These are phyloP conservation scores for Gallirallus australis DNA, from an alignment of 2,797 vertebrate species.

Conservation along the genomic window DNA sequence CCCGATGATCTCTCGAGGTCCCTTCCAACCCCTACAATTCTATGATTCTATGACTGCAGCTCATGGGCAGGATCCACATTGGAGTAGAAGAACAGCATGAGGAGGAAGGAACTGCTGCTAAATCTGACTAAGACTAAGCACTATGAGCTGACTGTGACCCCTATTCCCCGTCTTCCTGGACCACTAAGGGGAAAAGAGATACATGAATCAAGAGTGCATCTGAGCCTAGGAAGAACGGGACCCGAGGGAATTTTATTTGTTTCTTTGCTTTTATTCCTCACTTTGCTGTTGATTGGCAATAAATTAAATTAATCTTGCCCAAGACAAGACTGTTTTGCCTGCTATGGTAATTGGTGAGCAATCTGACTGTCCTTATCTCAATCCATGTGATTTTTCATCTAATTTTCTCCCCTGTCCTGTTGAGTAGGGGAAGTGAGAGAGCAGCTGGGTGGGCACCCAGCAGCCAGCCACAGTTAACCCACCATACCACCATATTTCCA, in stretches of 20 bases:
- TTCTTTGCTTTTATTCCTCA: neutral
- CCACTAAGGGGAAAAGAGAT: rapidly evolving
- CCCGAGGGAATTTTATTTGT: neutral
- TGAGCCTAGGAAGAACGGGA: neutral
- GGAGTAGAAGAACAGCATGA: neutral
- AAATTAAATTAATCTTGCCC: neutral
- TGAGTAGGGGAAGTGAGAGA: neutral
- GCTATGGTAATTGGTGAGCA: rapidly evolving
- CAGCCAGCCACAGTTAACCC: neutral
- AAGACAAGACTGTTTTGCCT: neutral
- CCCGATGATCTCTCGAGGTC: too few species aligned
- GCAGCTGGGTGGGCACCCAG: rapidly evolving
- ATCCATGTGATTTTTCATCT: neutral
- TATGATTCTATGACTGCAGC: too few species aligned
- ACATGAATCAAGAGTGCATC: neutral
- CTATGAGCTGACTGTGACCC: rapidly evolving
- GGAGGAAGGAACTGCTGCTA: neutral
- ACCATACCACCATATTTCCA: neutral
- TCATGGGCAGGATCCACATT: rapidly evolving
- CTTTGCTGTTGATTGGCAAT: neutral
- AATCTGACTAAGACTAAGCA: neutral
- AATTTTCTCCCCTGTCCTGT: neutral
- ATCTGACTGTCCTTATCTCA: neutral
- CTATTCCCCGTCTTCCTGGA: rapidly evolving
- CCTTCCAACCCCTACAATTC: too few species aligned